phyloP scores from a whole-genome alignment of 1,140 invertebrate species.

The Hylaeus volcanicus region DNA sequence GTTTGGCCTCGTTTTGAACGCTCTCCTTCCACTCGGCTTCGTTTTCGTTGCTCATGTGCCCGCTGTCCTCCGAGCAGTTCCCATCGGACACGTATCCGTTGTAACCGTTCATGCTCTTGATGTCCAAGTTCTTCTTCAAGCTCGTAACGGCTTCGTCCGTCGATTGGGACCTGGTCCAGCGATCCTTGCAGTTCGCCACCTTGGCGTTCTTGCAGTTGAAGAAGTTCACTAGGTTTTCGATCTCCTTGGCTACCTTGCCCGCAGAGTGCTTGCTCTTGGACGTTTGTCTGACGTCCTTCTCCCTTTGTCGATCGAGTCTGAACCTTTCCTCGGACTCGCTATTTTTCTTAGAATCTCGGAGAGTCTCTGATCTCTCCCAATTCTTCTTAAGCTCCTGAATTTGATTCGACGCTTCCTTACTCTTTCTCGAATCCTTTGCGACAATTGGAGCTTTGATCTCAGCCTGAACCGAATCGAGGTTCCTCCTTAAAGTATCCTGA shows the following conservation, averaged over 20 bases:
- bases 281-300: constrained; percentile 19
- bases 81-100: constrained; percentile 75
- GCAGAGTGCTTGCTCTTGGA: constrained; percentile 29
- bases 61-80: constrained; percentile 87
- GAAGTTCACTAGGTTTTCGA: constrained; percentile 78
- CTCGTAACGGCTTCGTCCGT: constrained; percentile 11
- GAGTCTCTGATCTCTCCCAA: constrained; percentile 67
- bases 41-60: constrained; percentile 88
- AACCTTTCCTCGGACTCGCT: constrained; percentile 1
- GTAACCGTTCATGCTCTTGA: constrained; percentile 44
- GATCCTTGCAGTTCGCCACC: constrained; percentile 43
- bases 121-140: constrained; percentile 25
- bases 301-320: too few species aligned
- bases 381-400: constrained; percentile 74
- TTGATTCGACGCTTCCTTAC: constrained; percentile 7
- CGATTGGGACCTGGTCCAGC: constrained; percentile 60
- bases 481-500: neutral
- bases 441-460: neutral
- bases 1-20: constrained; percentile 19
- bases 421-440: constrained; percentile 24
- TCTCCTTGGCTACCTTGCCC: constrained; percentile 69
- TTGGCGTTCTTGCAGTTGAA: constrained; percentile 78
- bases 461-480: neutral
- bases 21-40: constrained; percentile 77
- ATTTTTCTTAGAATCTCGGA: constrained; percentile 46